Evolutionary conservation across 2,113 vertebrate genomes (phyloP), one percentile per base, ranked within the genome.

Genomic region (Hipposideros armiger): DNA sequence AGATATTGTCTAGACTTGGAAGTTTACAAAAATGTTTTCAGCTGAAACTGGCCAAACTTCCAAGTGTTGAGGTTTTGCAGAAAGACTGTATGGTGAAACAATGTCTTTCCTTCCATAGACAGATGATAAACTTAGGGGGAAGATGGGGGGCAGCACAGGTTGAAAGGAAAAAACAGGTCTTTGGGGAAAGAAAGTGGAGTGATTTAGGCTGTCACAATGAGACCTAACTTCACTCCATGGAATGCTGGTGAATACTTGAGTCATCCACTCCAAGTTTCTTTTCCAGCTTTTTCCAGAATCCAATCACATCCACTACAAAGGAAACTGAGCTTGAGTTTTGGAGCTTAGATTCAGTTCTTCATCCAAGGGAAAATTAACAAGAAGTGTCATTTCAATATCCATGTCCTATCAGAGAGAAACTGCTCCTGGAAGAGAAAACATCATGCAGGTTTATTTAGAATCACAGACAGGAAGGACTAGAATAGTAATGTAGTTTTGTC

Each of bases 401-500:
- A 36, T 73, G 62, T 67, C 50, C 36, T 60, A 52, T 47, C 26
- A 42, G 40, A 83, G 69, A 32, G 20, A 70, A 56, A 42, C 66
- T 74, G 67, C 76, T 86, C 76, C 81, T 77, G 83, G 84, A 91
- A 96, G 83, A 93, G 45, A 96, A 91, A 83, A 36, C 62, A 64
- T 58, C 67, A 5, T 4, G 58, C 26, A 80, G 11, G 66, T 62
- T 92, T 88, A 90, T 84, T 94, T 52, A 50, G 70, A 95, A 94
- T 69, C 36, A 30, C 11, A 52, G 42, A 36, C 69, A 52, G 50
- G 24, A 6, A 56, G 50, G 24, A 16, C 42, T 30, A 22, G 70
- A 88, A 73, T 58, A 56, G 30, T 50, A 66, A 36, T 0, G 20
- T 4, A 58, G 26, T 30, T 32, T n/a, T 0, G 47, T 42, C 74